Evolutionary conservation across 2,888 invertebrate species (phyloP).

Genomic region (Camponotus fellah): DNA sequence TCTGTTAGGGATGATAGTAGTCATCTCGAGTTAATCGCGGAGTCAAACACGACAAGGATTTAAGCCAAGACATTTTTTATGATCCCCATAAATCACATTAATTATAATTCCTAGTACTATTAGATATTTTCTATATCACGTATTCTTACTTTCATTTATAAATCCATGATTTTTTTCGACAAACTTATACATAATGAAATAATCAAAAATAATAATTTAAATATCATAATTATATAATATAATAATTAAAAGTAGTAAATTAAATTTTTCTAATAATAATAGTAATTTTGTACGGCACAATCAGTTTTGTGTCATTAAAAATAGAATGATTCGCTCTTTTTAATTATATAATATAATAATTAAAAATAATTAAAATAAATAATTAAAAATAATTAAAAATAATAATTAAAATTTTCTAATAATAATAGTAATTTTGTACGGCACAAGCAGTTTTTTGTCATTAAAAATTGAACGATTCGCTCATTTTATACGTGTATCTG

Average conservation of each 20-base stretch:
- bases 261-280: neutral
- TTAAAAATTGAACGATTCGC: neutral
- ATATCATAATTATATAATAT: neutral
- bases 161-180: neutral
- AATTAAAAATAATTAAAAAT: neutral
- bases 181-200: neutral
- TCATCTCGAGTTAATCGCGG: neutral
- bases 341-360: neutral
- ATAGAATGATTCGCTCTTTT: neutral
- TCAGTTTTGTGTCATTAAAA: neutral
- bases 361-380: neutral
- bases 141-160: neutral
- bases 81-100: neutral
- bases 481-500: neutral
- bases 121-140: neutral
- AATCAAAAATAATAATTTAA: neutral
- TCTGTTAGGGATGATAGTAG: slow-evolving; percentile 1
- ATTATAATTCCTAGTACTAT: neutral
- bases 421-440: slow-evolving; percentile 1
- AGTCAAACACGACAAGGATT: neutral
- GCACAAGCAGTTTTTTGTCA: neutral
- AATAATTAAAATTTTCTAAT: neutral
- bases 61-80: neutral
- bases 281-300: neutral
- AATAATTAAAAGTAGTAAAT: neutral